These are phyloP conservation scores for Nymphalis urticae DNA, from an alignment of 2,888 invertebrate genomes.

Conservation along the genomic window DNA sequence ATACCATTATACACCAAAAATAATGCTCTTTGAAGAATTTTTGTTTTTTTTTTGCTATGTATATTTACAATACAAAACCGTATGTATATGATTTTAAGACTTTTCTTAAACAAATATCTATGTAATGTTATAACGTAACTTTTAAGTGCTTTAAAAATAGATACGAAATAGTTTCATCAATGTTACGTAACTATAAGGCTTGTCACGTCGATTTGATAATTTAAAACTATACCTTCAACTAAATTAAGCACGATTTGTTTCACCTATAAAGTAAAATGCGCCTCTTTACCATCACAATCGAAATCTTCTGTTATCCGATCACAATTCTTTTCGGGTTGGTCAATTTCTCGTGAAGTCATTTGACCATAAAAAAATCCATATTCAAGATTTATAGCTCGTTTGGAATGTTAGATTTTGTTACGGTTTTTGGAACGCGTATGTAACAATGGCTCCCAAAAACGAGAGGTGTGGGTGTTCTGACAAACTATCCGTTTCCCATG, in stretches of 20 bases:
- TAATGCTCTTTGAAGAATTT: too few species aligned
- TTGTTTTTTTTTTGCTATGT: too few species aligned
- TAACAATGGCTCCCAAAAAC: conserved; percentile 38
- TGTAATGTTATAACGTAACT: conserved; percentile 48
- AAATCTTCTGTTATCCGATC: not conserved
- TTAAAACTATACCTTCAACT: conserved; percentile 5
- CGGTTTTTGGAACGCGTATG: conserved; percentile 22
- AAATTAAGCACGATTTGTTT: not conserved
- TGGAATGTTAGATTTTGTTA: conserved; percentile 20
- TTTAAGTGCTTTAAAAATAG: conserved; percentile 61
- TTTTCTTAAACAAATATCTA: conserved; percentile 11
- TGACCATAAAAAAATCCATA: conserved; percentile 7
- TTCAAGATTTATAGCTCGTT: conserved; percentile 29
- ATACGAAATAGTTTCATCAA: conserved; percentile 57
- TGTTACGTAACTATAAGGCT: conserved; percentile 67
- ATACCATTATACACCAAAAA: too few species aligned
- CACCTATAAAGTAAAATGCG: not conserved
- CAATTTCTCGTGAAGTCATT: conserved; percentile 1
- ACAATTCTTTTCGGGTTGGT: not conserved
- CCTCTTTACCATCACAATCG: not conserved
- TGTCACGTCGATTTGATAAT: conserved; percentile 57
- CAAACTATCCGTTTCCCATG: conserved; percentile 50
- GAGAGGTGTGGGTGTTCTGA: conserved; percentile 45
- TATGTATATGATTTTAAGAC: not conserved
- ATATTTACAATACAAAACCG: too few species aligned